Evolutionary conservation across 1,140 invertebrate genomes (phyloP), one percentile per base, ranked within the genome.

Genomic region (Asbolus verrucosus): DNA sequence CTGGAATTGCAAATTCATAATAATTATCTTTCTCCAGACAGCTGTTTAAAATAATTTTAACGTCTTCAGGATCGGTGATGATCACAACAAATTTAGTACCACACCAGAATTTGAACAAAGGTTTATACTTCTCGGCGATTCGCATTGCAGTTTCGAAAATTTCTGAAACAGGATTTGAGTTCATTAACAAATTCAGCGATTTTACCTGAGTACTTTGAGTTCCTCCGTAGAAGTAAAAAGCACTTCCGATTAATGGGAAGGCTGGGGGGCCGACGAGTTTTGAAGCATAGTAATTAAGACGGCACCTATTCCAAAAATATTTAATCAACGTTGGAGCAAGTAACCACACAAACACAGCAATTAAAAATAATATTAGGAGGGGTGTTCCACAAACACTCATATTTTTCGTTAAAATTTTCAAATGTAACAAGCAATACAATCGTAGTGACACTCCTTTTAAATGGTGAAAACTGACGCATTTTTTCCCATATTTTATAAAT

Each of bases 221-320:
- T 6, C 19, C 18, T 15, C 65, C 65, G 3, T 31, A 5, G 9
- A 67, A 18, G 4, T 31, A 6, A 8, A 33, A 59, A 13, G 43
- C 41, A 30, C 50, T 67, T 5, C 65, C 65, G 27, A 67, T 54
- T 15, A 67, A 16, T 1, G 65, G 65, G 5, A 46, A 54, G 31
- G 43, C 6, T 3, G 14, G n/a, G 13, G 41, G 65, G 1, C 65
- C 65, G 15, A 33, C 9, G 1, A 54, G n/a, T 38, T 50, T 54
- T 2, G 24, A 6, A 6, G 65, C 39, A 21, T n/a, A 15, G 11
- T 3, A 31, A 38, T 67, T 36, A 31, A 67, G 21, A 27, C 16
- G 18, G 8, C 63, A 15, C 19, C 39, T 19, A 5, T 46, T 68
- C 33, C 33, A 61, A 1, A 16, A 19, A 15, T 38, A 21, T 9